A percentile compares a stretch with the other conserved stretches of the same genome.
Conservation (phyloP, 2,888 invertebrate species). For the Himalopsyche anomala region DNA sequence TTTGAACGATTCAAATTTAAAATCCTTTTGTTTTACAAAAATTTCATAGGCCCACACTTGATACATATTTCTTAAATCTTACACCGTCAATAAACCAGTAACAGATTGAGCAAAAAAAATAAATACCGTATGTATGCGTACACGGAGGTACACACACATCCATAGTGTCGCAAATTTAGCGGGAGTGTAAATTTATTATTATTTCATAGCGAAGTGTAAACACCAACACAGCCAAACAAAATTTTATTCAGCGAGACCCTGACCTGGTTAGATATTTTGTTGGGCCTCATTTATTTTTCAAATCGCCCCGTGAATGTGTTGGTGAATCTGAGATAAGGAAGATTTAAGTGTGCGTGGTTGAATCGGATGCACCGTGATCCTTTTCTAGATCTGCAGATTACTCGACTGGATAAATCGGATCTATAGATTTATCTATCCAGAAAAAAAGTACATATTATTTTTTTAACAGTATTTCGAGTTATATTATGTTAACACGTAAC, state of each 20-base stretch:
- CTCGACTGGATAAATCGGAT: too few species aligned
- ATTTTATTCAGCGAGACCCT: conserved; percentile 62
- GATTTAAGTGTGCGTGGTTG: neutral
- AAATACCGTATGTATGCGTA: conserved; percentile 4
- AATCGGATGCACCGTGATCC: neutral
- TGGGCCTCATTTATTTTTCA: conserved; percentile 56
- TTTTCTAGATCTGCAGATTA: too few species aligned
- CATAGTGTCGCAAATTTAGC: conserved; percentile 27
- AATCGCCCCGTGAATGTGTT: conserved; percentile 33
- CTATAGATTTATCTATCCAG: too few species aligned
- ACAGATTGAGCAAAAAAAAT: neutral
- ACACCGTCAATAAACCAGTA: neutral
- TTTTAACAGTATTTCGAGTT: too few species aligned
- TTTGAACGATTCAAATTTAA: too few species aligned
- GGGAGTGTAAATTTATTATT: conserved; percentile 12
- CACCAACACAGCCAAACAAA: conserved; percentile 48
- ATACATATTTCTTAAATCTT: neutral
- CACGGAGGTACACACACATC: conserved; percentile 34
- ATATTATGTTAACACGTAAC: too few species aligned
- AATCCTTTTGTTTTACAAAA: neutral
- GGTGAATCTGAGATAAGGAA: neutral
- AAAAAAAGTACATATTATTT: too few species aligned
- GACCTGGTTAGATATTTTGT: conserved; percentile 59
- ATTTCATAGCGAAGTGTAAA: conserved; percentile 39
- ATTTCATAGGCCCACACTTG: neutral